Evolutionary conservation across 2,888 invertebrate species (phyloP), one percentile per base, ranked within the genome.

Genomic region (Napeogenes sylphis): DNA sequence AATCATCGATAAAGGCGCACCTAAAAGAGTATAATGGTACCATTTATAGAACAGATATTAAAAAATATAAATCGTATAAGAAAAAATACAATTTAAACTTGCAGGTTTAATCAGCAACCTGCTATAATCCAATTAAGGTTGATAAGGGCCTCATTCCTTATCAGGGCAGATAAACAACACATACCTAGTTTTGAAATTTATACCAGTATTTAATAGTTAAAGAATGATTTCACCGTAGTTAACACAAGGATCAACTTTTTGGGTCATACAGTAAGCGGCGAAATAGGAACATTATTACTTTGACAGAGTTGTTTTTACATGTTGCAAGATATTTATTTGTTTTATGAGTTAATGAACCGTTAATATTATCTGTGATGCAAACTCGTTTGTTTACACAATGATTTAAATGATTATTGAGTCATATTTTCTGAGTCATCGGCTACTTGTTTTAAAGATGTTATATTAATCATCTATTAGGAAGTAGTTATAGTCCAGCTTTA

Each of bases 101-200:
- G 74, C 66, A 63, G 76, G 79, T 71, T 82, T 74, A 70, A 68
- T 68, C 59, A 65, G 63, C 73, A 79, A 77, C 78, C 73, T 66
- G 64, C 71, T 67, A 58, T 71, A 75, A 73, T 73, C 76, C 78
- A 85, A 86, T 85, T 85, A 85, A 76, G 73, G 74, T 72, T 79
- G 87, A 87, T 88, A 87, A 87, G 82, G 82, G 81, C 80, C 71
- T 46, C 67, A 69, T 68, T 68, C 66, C 74, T 82, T 85, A 85
- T 87, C 85, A 75, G 65, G 67, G 56, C 61, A 78, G 81, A 83
- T 84, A 85, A 84, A 73, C 21, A 21, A 21, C 67, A 71, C 70
- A 75, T 71, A 69, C 68, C 67, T 65, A 58, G 61, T 72, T 75
- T 73, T 76, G 73, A 74, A 77, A 81, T 76, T 74, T 74, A 73